Conservation (phyloP, 2,888 invertebrate species). For the Bombylius major region DNA sequence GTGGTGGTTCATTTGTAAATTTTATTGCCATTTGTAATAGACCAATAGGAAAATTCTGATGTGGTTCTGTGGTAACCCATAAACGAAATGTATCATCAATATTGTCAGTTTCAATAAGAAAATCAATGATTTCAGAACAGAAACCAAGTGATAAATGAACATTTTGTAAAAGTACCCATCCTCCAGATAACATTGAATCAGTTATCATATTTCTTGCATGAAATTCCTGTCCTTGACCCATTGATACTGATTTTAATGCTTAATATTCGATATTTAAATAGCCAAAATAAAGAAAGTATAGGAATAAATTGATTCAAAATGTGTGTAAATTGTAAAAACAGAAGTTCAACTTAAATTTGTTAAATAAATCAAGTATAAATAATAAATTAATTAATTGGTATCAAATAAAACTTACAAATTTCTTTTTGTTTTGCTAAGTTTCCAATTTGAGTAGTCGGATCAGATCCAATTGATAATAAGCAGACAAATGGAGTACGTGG, state of each 20-base stretch:
- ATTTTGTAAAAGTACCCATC: conserved; percentile 92
- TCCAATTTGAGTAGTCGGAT: conserved; percentile 90
- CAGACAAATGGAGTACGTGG: conserved; percentile 81
- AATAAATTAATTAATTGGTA: no score
- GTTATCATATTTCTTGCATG: conserved; percentile 73
- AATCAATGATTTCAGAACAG: conserved; percentile 84
- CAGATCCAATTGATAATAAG: conserved; percentile 87
- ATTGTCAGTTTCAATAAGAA: conserved; percentile 70
- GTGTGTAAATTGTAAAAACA: no score
- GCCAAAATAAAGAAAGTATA: no score
- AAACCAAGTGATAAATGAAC: conserved; percentile 92
- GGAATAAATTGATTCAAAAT: background rate
- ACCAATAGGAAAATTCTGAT: conserved; percentile 85
- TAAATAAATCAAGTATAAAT: no score
- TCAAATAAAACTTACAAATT: conserved; percentile 48
- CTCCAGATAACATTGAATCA: conserved; percentile 66
- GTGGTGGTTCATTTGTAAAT: conserved; percentile 95
- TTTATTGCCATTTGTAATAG: conserved; percentile 84
- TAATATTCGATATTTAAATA: no score
- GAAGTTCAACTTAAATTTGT: no score
- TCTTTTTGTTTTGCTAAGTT: conserved; percentile 73
- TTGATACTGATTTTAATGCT: conserved; percentile 78
- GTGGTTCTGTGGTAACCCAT: conserved; percentile 93
- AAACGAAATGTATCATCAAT: conserved; percentile 74
- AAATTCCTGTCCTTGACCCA: conserved; percentile 93